Evolutionary conservation across 2,888 invertebrate genomes (phyloP), one percentile per base, ranked within the genome.

Genomic region (Meghimatium bilineatum): DNA sequence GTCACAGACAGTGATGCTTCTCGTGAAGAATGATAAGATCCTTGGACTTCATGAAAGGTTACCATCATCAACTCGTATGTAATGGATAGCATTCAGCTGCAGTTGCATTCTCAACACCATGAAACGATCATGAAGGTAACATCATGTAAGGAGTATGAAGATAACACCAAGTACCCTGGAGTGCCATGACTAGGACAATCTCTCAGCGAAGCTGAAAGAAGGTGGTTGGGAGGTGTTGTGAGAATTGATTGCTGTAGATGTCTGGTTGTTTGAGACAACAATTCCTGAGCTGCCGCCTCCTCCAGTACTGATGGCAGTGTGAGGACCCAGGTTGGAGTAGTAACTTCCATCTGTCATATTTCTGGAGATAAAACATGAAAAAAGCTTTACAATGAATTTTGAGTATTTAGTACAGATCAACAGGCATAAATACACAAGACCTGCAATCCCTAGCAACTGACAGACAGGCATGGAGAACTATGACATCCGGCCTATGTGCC

Each of bases 171-270:
- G 36, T 38, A 72, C n/a, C 72, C 60, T n/a, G 12, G 1, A 29
- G 44, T 49, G 76, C 69, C 66, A 75, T 77, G 86, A 86, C 90
- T 90, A 90, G 86, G 90, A 89, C 84, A 88, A 85, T 80, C 89
- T 90, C 79, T 91, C 91, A 23, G 90, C 91, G 81, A 91, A 91
- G 36, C 89, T 89, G 85, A 91, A 91, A 52, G 89, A 88, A 23
- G 90, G 88, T 36, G 89, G 88, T 36, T 88, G 88, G 60, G 85
- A 86, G 83, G 85, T 80, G 78, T 80, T 86, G 69, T 86, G 83
- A n/a, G 86, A 78, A 52, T 79, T 78, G 49, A 56, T 60, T n/a
- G 66, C 69, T 34, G 79, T 26, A 29, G 79, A 79, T 14, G 34
- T 38, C 71, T 78, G 76, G 52, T 56, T 80, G 66, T 75, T 80